Evolutionary conservation across 2,113 vertebrate species (phyloP).

Genomic region (Electrona antarctica): DNA sequence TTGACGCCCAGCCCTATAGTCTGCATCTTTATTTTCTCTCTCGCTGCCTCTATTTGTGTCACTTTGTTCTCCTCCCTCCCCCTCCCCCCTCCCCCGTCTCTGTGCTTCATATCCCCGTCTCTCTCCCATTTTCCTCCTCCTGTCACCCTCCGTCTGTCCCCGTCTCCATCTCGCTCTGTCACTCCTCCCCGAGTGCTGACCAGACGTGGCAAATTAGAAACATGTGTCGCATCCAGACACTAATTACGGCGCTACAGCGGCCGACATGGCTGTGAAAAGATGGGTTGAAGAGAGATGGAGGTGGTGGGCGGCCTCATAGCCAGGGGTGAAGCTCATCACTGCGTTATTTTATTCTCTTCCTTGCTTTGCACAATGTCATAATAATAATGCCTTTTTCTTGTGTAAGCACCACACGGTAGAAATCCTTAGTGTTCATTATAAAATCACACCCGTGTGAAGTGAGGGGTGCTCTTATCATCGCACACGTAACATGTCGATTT

Average conservation of each 20-base stretch:
- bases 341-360: too few relatives aligned
- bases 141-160: not conserved
- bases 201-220: constrained; percentile 76
- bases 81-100: constrained; percentile 28
- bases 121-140: not conserved
- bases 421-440: too few relatives aligned
- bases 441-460: too few relatives aligned
- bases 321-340: not conserved
- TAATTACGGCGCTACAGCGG: constrained; percentile 67
- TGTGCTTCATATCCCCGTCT: constrained; percentile 15
- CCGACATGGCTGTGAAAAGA: constrained; percentile 29
- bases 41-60: too few relatives aligned
- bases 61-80: not conserved
- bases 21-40: too few relatives aligned
- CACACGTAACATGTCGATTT: too few relatives aligned
- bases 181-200: constrained; percentile 29
- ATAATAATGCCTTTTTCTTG: too few relatives aligned
- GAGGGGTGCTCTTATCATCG: too few relatives aligned
- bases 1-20: too few relatives aligned
- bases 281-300: constrained; percentile 47
- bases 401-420: too few relatives aligned
- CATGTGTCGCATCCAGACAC: constrained; percentile 76
- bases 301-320: constrained; percentile 13
- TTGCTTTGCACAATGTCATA: too few relatives aligned
- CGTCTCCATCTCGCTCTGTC: constrained; percentile 36